A percentile compares a stretch with the other conserved stretches of the same genome.
phyloP scores from a whole-genome alignment of 2,888 invertebrate species.

The Tetanocera ferruginea region DNA sequence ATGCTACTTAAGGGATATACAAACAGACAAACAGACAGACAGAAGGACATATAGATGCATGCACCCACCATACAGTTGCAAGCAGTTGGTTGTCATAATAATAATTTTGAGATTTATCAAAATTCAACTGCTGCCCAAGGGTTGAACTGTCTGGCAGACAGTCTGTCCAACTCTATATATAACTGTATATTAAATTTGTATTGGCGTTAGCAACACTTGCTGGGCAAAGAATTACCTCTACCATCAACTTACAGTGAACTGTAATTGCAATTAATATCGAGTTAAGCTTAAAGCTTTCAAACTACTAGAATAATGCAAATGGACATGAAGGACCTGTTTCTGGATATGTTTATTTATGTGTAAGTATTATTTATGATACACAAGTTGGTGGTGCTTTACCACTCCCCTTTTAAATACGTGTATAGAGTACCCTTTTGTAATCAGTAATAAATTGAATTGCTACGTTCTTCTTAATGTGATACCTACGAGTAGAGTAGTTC shows the following conservation, averaged over 20 bases:
- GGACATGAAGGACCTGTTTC: no score
- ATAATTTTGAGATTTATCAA: not conserved
- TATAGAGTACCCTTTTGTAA: not conserved
- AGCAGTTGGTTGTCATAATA: not conserved
- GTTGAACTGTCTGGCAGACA: not conserved
- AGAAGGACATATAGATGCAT: not conserved
- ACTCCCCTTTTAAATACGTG: no score
- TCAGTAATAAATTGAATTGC: conserved; percentile 23
- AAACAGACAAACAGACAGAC: not conserved
- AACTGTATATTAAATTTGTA: no score
- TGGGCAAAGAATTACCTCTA: no score
- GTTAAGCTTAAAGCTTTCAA: not conserved
- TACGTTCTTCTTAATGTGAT: not conserved
- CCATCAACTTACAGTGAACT: not conserved
- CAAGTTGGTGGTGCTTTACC: no score
- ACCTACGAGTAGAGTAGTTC: not conserved
- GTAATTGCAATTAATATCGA: conserved; percentile 4
- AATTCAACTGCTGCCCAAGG: not conserved
- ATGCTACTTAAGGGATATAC: not conserved
- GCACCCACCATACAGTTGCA: not conserved
- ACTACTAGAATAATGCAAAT: no score
- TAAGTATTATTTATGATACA: no score
- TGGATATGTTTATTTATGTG: no score
- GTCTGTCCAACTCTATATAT: no score
- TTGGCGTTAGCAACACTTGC: no score